Evolutionary conservation across 2,888 invertebrate genomes (phyloP).

Genomic region (Ctenicera cuprea): DNA sequence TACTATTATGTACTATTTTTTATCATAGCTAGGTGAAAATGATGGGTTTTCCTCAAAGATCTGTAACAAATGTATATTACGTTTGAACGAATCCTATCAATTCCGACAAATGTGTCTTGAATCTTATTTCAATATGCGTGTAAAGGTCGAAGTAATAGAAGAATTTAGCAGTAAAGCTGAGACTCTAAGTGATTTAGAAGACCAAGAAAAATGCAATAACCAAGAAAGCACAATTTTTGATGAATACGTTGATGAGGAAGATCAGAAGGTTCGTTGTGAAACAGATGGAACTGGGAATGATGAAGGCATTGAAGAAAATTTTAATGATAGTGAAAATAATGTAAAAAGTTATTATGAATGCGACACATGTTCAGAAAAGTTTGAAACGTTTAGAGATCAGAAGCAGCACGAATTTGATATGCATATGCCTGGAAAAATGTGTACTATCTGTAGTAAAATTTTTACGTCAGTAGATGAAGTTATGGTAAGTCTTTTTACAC

Average conservation of each 20-base stretch:
- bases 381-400: slow-evolving; percentile 10
- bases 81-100: slow-evolving; percentile 71
- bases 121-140: slow-evolving; percentile 67
- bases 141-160: neutral
- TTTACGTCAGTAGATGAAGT: slow-evolving; percentile 38
- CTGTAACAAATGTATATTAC: slow-evolving; percentile 72
- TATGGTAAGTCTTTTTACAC: slow-evolving; percentile 10
- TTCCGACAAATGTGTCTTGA: slow-evolving; percentile 73
- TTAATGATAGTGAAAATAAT: neutral
- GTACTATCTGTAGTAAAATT: slow-evolving; percentile 32
- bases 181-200: neutral
- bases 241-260: neutral
- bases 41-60: slow-evolving; percentile 72
- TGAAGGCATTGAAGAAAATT: neutral
- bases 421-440: slow-evolving; percentile 26
- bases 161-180: neutral
- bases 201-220: neutral
- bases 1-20: neutral
- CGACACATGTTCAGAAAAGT: slow-evolving; percentile 19
- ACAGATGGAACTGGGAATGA: neutral
- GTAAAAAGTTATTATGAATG: slow-evolving; percentile 11
- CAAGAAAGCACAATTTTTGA: neutral
- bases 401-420: slow-evolving; percentile 29
- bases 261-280: neutral
- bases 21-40: slow-evolving; percentile 66